Conservation (phyloP, 1,140 invertebrate genomes). For the Aphis gossypii region DNA sequence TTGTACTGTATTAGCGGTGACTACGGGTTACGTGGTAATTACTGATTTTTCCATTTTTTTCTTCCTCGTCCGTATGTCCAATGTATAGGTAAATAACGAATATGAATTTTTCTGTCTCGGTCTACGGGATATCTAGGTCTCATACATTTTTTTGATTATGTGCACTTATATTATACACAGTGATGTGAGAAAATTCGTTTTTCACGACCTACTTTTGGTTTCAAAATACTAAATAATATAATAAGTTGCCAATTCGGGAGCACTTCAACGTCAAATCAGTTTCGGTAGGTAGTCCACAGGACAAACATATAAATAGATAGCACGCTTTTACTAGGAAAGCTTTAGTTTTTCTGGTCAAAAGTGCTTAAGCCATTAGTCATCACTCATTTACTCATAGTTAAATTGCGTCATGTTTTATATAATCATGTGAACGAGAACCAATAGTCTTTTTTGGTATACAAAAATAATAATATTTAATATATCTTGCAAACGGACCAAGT, state of each 20-base stretch:
- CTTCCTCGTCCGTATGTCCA: neutral
- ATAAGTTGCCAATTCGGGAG: neutral
- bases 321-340: neutral
- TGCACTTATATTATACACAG: neutral
- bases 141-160: slow-evolving; percentile 8
- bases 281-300: neutral
- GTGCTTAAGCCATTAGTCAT: neutral
- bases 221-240: neutral
- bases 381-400: neutral
- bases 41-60: neutral
- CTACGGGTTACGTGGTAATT: neutral
- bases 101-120: slow-evolving; percentile 18
- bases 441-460: neutral
- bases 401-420: slow-evolving; percentile 4
- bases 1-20: neutral
- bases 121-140: slow-evolving; percentile 23
- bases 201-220: slow-evolving; percentile 36
- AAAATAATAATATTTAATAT: neutral
- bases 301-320: neutral
- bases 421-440: neutral
- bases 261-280: neutral
- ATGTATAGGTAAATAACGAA: neutral
- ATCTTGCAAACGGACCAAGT: neutral
- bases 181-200: slow-evolving; percentile 46
- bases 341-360: neutral